phyloP scores from a whole-genome alignment of 2,797 vertebrate species.

The Rhinophrynus dorsalis region DNA sequence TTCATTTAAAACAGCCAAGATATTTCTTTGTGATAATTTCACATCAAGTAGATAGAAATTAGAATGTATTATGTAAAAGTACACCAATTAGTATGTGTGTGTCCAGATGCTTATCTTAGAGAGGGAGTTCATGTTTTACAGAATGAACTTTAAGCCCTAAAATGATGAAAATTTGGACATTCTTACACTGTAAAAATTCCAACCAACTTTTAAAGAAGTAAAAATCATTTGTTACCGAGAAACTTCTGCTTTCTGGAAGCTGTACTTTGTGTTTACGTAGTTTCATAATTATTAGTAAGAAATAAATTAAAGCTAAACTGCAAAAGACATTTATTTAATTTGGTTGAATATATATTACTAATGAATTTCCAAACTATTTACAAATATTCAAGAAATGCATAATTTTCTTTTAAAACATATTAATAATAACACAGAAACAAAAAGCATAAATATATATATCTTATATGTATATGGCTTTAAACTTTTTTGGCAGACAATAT shows the following conservation, averaged over 20 bases:
- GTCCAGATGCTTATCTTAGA: conserved; percentile 1
- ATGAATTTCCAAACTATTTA: conserved; percentile 13
- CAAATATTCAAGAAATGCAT: conserved; percentile 14
- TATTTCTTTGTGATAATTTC: too few relatives aligned
- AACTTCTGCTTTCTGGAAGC: background rate
- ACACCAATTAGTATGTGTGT: background rate
- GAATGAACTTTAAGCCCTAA: conserved; percentile 17
- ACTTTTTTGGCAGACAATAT: too few relatives aligned
- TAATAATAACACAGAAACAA: background rate
- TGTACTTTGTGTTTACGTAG: background rate
- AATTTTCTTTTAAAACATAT: background rate
- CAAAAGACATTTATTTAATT: background rate
- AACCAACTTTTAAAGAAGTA: conserved; percentile 1
- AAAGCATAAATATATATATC: too few relatives aligned
- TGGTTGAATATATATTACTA: conserved; percentile 9
- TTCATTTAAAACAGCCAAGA: too few relatives aligned
- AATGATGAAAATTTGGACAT: background rate
- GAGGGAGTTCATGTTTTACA: too few relatives aligned
- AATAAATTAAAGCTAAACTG: background rate
- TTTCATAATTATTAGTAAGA: background rate
- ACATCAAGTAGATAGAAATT: too few relatives aligned
- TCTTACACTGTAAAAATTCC: background rate
- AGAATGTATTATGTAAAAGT: background rate
- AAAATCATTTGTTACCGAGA: background rate
- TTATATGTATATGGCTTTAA: too few relatives aligned